Evolutionary conservation across 2,888 invertebrate species (phyloP).

Genomic region (Camptogramma bilineatum): DNA sequence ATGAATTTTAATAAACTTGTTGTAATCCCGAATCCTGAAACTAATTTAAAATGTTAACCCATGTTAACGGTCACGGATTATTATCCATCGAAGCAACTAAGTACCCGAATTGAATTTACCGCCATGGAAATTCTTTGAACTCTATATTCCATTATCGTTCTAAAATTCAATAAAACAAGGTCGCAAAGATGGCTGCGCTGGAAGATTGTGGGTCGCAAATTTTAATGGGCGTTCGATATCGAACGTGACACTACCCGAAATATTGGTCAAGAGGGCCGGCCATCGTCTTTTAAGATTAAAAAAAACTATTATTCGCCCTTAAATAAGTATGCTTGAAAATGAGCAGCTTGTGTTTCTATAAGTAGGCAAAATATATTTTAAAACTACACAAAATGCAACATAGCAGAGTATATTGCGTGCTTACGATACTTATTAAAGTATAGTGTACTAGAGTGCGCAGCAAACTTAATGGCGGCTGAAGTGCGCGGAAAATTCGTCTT

Average conservation of each 20-base stretch:
- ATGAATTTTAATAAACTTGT: too few relatives aligned
- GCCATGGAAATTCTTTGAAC: conserved; percentile 8
- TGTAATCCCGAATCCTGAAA: background rate
- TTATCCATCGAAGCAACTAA: background rate
- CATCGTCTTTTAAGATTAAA: background rate
- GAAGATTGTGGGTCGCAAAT: conserved; percentile 28
- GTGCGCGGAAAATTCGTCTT: too few relatives aligned
- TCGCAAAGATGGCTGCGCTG: conserved; percentile 13
- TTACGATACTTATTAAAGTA: too few relatives aligned
- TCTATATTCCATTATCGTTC: conserved; percentile 22
- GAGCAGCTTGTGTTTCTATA: too few relatives aligned
- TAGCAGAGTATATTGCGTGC: too few relatives aligned
- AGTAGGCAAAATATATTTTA: too few relatives aligned
- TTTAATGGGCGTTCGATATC: conserved; percentile 36
- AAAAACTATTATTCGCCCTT: too few relatives aligned
- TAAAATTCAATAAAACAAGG: conserved; percentile 28
- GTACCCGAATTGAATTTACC: background rate
- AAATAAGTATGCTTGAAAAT: too few relatives aligned
- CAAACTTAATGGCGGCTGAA: too few relatives aligned
- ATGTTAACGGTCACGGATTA: background rate
- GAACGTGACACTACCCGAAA: background rate
- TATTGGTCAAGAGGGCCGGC: background rate
- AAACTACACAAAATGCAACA: too few relatives aligned
- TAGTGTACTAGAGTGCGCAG: too few relatives aligned
- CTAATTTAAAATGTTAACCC: background rate